A percentile compares a stretch with the other conserved stretches of the same genome.
Evolutionary conservation across 2,113 vertebrate species (phyloP).

Genomic region (Cebidichthys violaceus): DNA sequence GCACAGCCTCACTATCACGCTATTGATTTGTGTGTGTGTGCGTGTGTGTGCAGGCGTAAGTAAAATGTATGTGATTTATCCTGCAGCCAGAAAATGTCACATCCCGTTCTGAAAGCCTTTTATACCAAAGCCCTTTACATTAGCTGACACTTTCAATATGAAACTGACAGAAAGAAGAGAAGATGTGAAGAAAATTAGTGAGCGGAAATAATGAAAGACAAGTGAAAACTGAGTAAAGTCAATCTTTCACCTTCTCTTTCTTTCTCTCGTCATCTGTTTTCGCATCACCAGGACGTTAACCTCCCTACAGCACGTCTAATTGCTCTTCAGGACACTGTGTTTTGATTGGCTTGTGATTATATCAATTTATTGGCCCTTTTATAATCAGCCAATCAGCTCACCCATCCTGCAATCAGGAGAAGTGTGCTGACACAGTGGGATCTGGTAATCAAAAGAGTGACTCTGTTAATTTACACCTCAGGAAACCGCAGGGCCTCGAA

Average conservation of each 20-base stretch:
- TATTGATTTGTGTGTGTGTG: constrained; percentile 6
- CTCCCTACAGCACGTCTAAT: background rate
- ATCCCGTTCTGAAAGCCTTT: constrained; percentile 25
- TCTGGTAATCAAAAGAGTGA: constrained; percentile 32
- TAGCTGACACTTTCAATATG: constrained; percentile 19
- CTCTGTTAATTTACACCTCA: constrained; percentile 52
- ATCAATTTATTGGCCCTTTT: constrained; percentile 46
- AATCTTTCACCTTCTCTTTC: background rate
- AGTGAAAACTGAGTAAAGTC: background rate
- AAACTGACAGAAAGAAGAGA: background rate
- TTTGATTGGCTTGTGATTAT: constrained; percentile 47
- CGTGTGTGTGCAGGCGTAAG: background rate
- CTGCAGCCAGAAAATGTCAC: constrained; percentile 37
- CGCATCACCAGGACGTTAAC: background rate
- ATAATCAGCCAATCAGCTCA: constrained; percentile 56
- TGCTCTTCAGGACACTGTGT: background rate
- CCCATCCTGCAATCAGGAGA: constrained; percentile 39
- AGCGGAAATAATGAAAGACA: constrained; percentile 10
- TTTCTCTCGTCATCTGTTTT: background rate
- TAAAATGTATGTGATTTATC: constrained; percentile 34
- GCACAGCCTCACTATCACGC: constrained; percentile 7
- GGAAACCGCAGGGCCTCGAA: constrained; percentile 32
- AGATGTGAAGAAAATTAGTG: background rate
- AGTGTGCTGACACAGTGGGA: constrained; percentile 58
- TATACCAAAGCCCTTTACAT: constrained; percentile 11